These are phyloP conservation scores for Rhingia campestris DNA, from an alignment of 2,888 invertebrate species.

Conservation along the genomic window DNA sequence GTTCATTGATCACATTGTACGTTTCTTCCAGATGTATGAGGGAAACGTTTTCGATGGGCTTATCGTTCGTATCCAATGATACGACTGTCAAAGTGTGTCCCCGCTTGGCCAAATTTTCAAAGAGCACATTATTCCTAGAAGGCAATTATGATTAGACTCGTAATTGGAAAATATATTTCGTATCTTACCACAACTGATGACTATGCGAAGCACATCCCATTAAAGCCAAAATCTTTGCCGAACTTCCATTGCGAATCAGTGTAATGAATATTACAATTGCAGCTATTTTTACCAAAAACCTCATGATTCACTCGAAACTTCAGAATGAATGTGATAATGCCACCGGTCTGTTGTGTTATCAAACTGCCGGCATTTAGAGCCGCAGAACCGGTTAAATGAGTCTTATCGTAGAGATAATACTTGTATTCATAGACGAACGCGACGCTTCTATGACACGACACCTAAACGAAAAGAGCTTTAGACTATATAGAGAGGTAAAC, in stretches of 20 bases:
- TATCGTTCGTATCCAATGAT: constrained; percentile 32
- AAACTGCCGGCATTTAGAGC: neutral
- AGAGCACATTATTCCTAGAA: constrained; percentile 54
- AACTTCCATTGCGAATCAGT: constrained; percentile 21
- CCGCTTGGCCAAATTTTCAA: constrained; percentile 31
- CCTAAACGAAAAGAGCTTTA: too few relatives aligned
- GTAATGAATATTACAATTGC: constrained; percentile 27
- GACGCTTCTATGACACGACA: too few relatives aligned
- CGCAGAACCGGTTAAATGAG: constrained; percentile 2
- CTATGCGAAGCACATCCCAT: constrained; percentile 62
- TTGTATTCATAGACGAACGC: neutral
- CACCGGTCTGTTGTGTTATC: constrained; percentile 15
- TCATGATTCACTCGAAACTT: constrained; percentile 8
- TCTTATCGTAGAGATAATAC: constrained; percentile 48
- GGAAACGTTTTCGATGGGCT: constrained; percentile 60
- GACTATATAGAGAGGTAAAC: too few relatives aligned
- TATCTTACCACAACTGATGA: constrained; percentile 54
- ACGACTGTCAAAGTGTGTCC: constrained; percentile 51
- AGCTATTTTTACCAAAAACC: neutral
- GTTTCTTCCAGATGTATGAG: constrained; percentile 75
- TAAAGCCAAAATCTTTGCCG: constrained; percentile 53
- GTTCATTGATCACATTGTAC: constrained; percentile 41
- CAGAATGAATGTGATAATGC: constrained; percentile 11
- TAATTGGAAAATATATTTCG: too few relatives aligned
- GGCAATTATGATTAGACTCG: neutral